Percentiles rank a stretch among this genome's conserved stretches.
These are phyloP conservation scores for Agelas oroides DNA, from an alignment of 37 sponge, comb jelly and placozoan genomes.

Conservation along the genomic window DNA sequence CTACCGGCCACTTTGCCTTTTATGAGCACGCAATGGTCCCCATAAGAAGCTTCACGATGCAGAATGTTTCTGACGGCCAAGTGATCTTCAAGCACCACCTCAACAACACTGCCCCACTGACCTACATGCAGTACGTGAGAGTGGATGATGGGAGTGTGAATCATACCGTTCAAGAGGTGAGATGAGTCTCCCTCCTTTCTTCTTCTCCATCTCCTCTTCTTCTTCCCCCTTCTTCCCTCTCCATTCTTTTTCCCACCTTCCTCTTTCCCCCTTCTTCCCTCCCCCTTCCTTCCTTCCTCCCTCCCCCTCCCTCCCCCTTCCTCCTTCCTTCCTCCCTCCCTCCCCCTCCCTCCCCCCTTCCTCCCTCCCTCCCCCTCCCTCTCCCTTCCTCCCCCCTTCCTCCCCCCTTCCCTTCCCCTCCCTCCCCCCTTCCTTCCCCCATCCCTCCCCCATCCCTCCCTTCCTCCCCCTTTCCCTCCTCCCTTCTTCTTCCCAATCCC, in stretches of 20 bases:
- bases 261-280: not conserved
- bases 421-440: not conserved
- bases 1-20: constrained; percentile 29
- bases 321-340: not conserved
- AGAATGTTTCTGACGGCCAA: not conserved
- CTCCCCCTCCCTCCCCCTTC: not conserved
- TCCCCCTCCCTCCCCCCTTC: not conserved
- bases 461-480: not conserved
- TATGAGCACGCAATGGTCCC: not conserved
- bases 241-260: not conserved
- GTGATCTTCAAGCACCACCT: constrained; percentile 17
- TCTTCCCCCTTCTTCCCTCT: not conserved
- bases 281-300: not conserved
- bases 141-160: not conserved
- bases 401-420: not conserved
- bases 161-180: not conserved
- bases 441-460: not conserved
- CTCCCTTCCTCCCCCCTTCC: not conserved
- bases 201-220: too few species aligned
- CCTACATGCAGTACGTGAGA: not conserved
- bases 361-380: not conserved
- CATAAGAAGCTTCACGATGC: constrained; percentile 6
- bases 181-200: not conserved
- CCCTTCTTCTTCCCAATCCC: too few species aligned
- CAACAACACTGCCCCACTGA: constrained; percentile 8